Conservation (phyloP, 1,140 invertebrate genomes). For the Leptopilina clavipes region DNA sequence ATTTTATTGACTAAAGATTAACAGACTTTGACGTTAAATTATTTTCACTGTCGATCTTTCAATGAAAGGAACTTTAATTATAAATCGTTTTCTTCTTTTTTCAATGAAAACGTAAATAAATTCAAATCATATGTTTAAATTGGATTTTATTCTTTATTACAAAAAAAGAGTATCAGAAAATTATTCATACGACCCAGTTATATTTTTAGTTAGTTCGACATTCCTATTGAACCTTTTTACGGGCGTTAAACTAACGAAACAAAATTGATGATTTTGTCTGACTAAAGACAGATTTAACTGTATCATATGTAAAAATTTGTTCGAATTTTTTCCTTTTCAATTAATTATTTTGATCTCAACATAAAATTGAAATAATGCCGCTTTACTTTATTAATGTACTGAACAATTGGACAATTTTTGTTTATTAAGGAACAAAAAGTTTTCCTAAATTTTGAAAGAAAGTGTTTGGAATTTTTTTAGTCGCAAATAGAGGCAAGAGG, state of each 20-base stretch:
- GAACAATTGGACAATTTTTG: no score
- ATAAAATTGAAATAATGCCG: no score
- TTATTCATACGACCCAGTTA: conserved; percentile 28
- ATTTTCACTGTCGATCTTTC: not conserved
- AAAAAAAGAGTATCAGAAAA: conserved; percentile 11
- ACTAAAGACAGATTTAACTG: not conserved
- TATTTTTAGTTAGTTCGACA: not conserved
- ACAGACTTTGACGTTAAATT: no score
- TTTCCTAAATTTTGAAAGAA: no score
- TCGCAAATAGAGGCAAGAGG: no score
- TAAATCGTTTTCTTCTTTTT: not conserved
- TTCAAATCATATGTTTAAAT: not conserved
- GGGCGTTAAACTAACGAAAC: not conserved
- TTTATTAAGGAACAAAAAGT: no score
- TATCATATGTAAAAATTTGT: not conserved
- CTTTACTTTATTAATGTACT: no score
- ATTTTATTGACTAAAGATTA: no score
- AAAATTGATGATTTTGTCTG: not conserved
- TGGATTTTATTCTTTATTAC: not conserved
- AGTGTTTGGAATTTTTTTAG: no score
- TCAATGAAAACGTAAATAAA: not conserved
- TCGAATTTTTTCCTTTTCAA: no score
- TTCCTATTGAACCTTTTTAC: conserved; percentile 3
- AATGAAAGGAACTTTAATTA: no score
- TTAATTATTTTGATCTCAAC: no score